Base-by-base conservation (phyloP, 2,113 vertebrate genomes). In the Malurus cyaneus region DNA sequence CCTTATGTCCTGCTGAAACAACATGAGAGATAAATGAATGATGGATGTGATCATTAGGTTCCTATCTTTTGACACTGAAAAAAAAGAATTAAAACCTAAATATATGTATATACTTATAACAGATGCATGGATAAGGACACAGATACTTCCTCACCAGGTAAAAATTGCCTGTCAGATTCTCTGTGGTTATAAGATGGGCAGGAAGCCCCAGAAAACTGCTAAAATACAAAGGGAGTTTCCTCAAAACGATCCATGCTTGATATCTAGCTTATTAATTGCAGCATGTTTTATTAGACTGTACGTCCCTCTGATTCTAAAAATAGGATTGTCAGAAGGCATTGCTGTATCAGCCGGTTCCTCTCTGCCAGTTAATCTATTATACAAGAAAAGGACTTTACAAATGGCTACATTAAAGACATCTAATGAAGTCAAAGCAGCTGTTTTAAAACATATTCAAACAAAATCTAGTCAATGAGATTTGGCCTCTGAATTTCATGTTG, bases 391-490 rank as follows among this genome's bases (percentile, higher is more conserved):
- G 89, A 81, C 72, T 88, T 93, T 84, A 93, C 72, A 94, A 97
- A 96, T 95, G 64, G 86, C 80, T 94, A 96, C 74, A 93, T 95
- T 96, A 94, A 94, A 97, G 85, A 92, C 92, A 92, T 79, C 83
- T 94, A 97, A 97, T 96, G 74, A 96, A 90, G 82, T 92, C 85
- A 96, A 94, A 96, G 72, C 77, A 97, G 69, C 64, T 91, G 70
- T 94, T 93, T 80, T 88, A 96, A 97, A 96, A 96, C 39, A 94
- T 96, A 96, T 76, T 96, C 96, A 95, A 79, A 91, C 90, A 95
- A 97, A 96, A 84, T 91, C 69, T 80, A 88, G 70, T 95, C 94
- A 96, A 76, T 78, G 80, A 95, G 44, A 82, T 88, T 64, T 71
- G 54, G 74, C 80, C 88, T 95, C 93, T 94, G 78, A 94, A 83